Conservation (phyloP, 2,888 invertebrate genomes). For the Eristalis tenax region DNA sequence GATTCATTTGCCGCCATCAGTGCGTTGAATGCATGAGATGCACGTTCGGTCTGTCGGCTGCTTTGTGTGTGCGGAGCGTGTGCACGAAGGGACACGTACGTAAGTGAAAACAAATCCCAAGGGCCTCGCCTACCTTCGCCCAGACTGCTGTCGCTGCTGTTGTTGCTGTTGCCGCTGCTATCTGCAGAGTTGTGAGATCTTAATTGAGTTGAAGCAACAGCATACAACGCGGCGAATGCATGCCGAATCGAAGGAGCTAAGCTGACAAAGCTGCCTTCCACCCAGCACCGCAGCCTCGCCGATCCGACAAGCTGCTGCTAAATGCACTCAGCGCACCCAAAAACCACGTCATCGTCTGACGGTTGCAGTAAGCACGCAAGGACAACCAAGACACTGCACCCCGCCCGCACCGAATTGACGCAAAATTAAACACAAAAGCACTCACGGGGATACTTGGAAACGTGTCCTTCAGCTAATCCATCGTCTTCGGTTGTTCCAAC, state of each 20-base stretch:
- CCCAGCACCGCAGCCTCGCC: conserved; percentile 2
- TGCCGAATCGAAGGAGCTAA: not conserved
- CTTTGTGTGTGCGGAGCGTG: not conserved
- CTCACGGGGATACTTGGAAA: conserved; percentile 81
- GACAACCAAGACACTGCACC: conserved; percentile 75
- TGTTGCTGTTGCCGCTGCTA: not conserved
- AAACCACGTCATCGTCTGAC: conserved; percentile 38
- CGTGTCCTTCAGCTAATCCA: conserved; percentile 79
- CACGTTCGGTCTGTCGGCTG: not conserved
- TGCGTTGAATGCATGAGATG: conserved; percentile 5
- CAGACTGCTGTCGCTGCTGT: not conserved
- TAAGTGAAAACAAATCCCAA: conserved; percentile 37
- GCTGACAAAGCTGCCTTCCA: conserved; percentile 22
- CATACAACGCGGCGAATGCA: not conserved
- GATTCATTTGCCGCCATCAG: conserved; percentile 10
- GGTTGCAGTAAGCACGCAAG: conserved; percentile 68
- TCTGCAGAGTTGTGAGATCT: conserved; percentile 14
- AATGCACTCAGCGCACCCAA: conserved; percentile 47
- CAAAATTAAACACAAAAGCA: conserved; percentile 76
- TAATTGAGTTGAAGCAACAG: conserved; percentile 58
- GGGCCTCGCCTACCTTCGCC: conserved; percentile 16
- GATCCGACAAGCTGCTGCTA: not conserved
- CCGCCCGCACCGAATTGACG: conserved; percentile 73
- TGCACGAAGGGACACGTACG: conserved; percentile 6
- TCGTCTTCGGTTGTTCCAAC: conserved; percentile 75